Base-by-base conservation (phyloP, 2,888 invertebrate genomes). In the Tanytarsus gracilentus region DNA sequence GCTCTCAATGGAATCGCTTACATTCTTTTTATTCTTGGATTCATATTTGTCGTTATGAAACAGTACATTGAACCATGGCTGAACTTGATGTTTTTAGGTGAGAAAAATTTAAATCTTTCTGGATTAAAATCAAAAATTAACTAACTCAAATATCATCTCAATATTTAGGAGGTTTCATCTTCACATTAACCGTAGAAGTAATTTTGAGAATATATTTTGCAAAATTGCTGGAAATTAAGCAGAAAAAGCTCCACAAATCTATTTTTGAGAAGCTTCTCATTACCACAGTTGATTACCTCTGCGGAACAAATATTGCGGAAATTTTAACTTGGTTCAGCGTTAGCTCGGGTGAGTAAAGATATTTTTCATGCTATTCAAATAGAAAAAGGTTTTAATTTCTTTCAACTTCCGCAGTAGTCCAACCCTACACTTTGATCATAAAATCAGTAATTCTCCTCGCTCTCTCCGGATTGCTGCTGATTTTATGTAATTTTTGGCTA, bases 21-120 rank as follows among this genome's bases (percentile, higher is more conserved):
- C 48, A 36, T 61, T 11, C 8, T 51, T 14, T 29, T 63, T 4
- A 61, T 61, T 23, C 39, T 63, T 44, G 63, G 61, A 23, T 63
- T 63, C 44, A 48, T 63, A 9, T n/a, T 27, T 3, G 56, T 59
- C 6, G 61, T 63, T 2, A 26, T 52, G 60, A 50, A 30, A 14
- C 33, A 16, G 11, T 60, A 39, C 23, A 48, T 63, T 14, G 56
- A 61, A 21, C 60, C 61, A 4, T 60, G 61, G 63, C 30, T 61
- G 6, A 49, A 55, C 9, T 33, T 55, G 2, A 7, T 53, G 4
- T 61, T 29, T 30, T 2, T 61, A n/a, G 21, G 44, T 44, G 11
- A 18, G 21, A 23, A 6, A 23, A n/a, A n/a, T n/a, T n/a, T n/a
- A n/a, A n/a, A n/a, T n/a, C n/a, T n/a, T n/a, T n/a, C n/a, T n/a